Conservation (phyloP, 1,140 invertebrate species). For the Drosophila sturtevanti region DNA sequence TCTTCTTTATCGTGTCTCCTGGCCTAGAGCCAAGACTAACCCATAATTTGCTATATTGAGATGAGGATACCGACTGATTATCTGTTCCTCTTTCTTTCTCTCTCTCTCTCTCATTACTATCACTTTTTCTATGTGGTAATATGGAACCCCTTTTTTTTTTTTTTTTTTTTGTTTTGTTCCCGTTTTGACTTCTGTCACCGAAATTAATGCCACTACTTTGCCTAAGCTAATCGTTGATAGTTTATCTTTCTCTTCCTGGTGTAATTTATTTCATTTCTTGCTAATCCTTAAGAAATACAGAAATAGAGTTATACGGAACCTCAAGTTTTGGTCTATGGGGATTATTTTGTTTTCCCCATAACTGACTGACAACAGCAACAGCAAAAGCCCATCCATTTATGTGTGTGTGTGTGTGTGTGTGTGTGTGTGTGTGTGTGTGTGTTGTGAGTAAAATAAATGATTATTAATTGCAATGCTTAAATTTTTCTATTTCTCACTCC, state of each 20-base stretch:
- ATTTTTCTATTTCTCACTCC: constrained; percentile 40
- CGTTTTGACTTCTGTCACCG: constrained; percentile 23
- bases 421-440: constrained; percentile 42
- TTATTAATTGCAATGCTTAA: constrained; percentile 67
- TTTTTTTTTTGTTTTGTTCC: background rate
- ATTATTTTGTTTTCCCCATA: constrained; percentile 30
- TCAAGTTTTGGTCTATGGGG: constrained; percentile 49
- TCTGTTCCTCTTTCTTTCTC: background rate
- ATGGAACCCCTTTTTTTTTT: background rate
- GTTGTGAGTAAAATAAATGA: constrained; percentile 51
- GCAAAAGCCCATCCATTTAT: constrained; percentile 26
- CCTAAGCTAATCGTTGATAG: constrained; percentile 65
- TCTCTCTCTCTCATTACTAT: background rate
- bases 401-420: constrained; percentile 33
- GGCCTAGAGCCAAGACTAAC: constrained; percentile 53
- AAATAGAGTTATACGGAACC: constrained; percentile 65
- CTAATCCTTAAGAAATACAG: constrained; percentile 66
- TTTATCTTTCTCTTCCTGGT: constrained; percentile 64
- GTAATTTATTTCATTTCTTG: constrained; percentile 64
- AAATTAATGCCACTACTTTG: constrained; percentile 62
- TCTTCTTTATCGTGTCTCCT: constrained; percentile 44
- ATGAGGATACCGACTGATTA: constrained; percentile 57
- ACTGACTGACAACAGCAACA: constrained; percentile 44
- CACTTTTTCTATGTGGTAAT: background rate
- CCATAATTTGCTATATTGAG: constrained; percentile 65